Base-by-base conservation (phyloP, 2,888 invertebrate species). In the Latheticus oryzae region DNA sequence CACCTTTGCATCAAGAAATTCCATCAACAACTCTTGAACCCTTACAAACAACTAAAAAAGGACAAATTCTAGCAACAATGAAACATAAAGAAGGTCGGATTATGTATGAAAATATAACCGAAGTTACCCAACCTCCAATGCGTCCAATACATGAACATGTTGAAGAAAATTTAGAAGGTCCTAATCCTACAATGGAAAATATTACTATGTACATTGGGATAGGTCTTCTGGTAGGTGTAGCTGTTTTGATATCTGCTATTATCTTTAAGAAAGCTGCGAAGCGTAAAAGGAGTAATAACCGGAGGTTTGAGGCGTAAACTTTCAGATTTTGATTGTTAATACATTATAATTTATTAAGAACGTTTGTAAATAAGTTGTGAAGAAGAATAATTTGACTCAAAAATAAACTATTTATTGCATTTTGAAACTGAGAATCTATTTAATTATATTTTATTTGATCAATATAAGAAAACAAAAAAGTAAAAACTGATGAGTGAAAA, bases 1-100 rank as follows among this genome's bases (percentile, higher is more conserved):
- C 83, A 59, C 75, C 76, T 1, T n/a, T 55, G 8, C 42, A 65
- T 11, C 68, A 67, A 52, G 48, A 52, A 19, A n/a, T 23, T 16
- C 12, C n/a, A 7, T 21, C 62, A 1, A 62, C 58, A 12, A 53
- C 63, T 47, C n/a, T 35, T 1, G 58, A 55, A 8, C 58, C 63
- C 8, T 42, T 48, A 17, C 40, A 37, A 1, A 59, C 47, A 11
- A 57, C 58, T 3, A 62, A 16, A 19, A 28, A 28, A 9, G 11
- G 11, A 3, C 54, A 24, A 57, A 54, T 5, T 9, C n/a, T n/a
- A n/a, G n/a, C n/a, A n/a, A n/a, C n/a, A n/a, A 64, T 48, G 0
- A 61, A 51, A 21, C 40, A 61, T 43, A 19, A 52, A 2, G 58
- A 58, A 15, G 48, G 55, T 11, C 26, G 35, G 16, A 43, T 37